Conservation (phyloP, 1,140 invertebrate species). For the roundworm (Caenorhabditis elegans) region DNA sequence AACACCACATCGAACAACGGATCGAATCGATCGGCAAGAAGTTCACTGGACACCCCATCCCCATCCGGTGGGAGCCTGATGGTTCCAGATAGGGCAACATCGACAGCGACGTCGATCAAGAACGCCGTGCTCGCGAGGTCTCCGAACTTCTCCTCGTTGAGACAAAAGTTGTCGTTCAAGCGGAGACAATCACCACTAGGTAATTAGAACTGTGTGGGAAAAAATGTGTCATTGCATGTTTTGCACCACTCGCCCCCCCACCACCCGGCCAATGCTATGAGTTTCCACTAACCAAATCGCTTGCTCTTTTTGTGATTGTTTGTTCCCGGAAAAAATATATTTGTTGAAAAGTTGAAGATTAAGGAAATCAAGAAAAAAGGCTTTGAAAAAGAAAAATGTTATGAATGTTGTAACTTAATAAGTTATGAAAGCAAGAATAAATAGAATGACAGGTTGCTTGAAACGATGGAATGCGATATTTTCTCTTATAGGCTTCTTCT, state of each 20-base stretch:
- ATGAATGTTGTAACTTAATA: too few species aligned
- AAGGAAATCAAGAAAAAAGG: too few species aligned
- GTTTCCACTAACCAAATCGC: too few species aligned
- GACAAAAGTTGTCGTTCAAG: conserved; percentile 23
- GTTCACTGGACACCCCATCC: conserved; percentile 8
- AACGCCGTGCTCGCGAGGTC: background rate
- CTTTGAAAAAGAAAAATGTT: too few species aligned
- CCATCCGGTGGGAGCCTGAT: background rate
- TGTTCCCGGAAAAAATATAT: too few species aligned
- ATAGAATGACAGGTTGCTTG: too few species aligned
- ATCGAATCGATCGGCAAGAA: conserved; percentile 16
- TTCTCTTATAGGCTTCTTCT: too few species aligned
- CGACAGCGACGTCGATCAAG: background rate
- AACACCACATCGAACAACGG: background rate
- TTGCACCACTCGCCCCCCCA: background rate
- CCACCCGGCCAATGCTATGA: too few species aligned
- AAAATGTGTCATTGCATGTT: background rate
- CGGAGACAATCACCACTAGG: background rate
- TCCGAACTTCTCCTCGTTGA: background rate
- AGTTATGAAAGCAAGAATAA: too few species aligned
- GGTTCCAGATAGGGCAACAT: background rate
- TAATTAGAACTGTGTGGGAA: background rate
- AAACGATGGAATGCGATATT: too few species aligned
- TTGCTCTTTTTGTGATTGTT: too few species aligned
- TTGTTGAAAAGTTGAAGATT: too few species aligned